Conservation (phyloP, 2,113 vertebrate genomes). For the Tenrec ecaudatus region DNA sequence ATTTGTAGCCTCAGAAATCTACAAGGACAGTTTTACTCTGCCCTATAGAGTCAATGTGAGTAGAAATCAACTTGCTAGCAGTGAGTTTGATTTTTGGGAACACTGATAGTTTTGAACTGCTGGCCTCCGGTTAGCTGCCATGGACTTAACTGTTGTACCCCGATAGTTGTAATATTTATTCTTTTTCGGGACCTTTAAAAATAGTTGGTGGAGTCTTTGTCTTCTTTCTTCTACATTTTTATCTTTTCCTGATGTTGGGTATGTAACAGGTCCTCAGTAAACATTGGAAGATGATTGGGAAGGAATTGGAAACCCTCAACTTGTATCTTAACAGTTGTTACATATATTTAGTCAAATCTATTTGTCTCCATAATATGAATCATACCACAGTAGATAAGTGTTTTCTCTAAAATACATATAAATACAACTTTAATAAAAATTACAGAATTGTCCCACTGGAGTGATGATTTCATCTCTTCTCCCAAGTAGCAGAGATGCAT, state of each 20-base stretch:
- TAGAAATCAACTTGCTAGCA: too few relatives aligned
- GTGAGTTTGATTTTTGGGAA: neutral
- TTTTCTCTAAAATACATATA: conserved; percentile 38
- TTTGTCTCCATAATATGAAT: neutral
- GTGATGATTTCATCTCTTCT: conserved; percentile 15
- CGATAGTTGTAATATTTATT: conserved; percentile 37
- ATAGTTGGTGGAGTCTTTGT: conserved; percentile 32
- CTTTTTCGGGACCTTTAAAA: conserved; percentile 21
- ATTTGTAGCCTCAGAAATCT: too few relatives aligned
- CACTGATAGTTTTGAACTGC: neutral
- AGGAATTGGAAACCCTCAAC: conserved; percentile 35
- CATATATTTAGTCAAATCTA: neutral
- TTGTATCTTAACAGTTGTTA: conserved; percentile 20
- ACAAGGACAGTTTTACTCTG: too few relatives aligned
- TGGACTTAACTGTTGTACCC: neutral
- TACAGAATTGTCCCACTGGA: conserved; percentile 27
- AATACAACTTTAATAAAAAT: conserved; percentile 20
- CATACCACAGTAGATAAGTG: neutral
- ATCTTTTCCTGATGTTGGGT: neutral
- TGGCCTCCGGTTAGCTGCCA: neutral
- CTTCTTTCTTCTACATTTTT: conserved; percentile 45
- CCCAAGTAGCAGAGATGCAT: neutral
- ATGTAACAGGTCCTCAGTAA: neutral
- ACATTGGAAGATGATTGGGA: conserved; percentile 17
- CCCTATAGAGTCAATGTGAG: too few relatives aligned